Evolutionary conservation across 1,140 invertebrate genomes (phyloP).

Genomic region (Panagrolaimus sp.): DNA sequence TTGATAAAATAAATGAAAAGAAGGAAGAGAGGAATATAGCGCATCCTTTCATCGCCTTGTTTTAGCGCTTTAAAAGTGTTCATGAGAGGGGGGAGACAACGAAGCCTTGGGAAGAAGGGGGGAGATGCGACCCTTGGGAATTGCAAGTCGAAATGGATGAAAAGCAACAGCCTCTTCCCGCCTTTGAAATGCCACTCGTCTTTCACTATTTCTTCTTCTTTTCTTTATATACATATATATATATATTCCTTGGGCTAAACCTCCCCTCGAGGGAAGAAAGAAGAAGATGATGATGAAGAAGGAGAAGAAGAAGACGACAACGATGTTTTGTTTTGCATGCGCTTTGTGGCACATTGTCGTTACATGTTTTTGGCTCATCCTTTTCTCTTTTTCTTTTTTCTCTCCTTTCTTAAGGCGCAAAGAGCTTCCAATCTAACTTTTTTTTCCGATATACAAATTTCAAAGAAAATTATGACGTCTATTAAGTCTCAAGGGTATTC

Average conservation of each 20-base stretch:
- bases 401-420: too few relatives aligned
- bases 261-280: too few relatives aligned
- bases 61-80: conserved; percentile 14
- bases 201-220: background rate
- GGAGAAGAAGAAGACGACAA: too few relatives aligned
- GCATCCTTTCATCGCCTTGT: conserved; percentile 8
- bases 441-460: too few relatives aligned
- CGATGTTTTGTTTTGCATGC: conserved; percentile 1
- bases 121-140: too few relatives aligned
- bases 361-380: conserved; percentile 1
- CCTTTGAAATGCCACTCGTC: conserved; percentile 5
- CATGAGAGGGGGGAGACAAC: conserved; percentile 4
- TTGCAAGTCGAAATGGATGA: background rate
- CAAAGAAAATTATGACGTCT: too few relatives aligned
- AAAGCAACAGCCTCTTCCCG: conserved; percentile 10
- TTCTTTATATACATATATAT: background rate
- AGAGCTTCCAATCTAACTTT: too few relatives aligned
- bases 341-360: background rate
- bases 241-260: background rate
- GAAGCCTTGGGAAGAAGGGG: background rate
- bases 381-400: background rate
- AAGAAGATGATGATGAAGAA: background rate
- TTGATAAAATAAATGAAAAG: too few relatives aligned
- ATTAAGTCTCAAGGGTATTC: too few relatives aligned
- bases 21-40: background rate